Percentiles rank a stretch among this genome's conserved stretches.
Conservation (phyloP, 2,888 invertebrate species). For the Mythimna pallens region DNA sequence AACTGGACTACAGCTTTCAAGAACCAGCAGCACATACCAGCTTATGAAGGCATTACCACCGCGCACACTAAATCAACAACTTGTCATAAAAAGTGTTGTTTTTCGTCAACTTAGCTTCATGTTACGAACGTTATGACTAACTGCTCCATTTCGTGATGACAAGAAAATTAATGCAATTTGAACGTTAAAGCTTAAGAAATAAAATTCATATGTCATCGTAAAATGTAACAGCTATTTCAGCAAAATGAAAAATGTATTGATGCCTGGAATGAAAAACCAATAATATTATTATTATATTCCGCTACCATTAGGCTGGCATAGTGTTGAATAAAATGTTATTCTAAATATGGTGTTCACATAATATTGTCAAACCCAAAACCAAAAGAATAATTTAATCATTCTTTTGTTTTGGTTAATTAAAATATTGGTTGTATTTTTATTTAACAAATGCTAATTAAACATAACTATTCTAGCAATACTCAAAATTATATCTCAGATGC, state of each 20-base stretch:
- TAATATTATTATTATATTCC: conserved; percentile 27
- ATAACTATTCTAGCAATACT: too few species aligned
- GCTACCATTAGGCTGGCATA: conserved; percentile 41
- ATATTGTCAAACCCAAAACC: background rate
- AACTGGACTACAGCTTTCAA: conserved; percentile 21
- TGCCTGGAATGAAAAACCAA: conserved; percentile 37
- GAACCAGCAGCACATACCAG: conserved; percentile 41
- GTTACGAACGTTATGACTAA: conserved; percentile 23
- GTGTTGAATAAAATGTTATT: conserved; percentile 21
- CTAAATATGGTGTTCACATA: background rate
- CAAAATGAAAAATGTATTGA: conserved; percentile 40
- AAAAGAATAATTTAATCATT: too few species aligned
- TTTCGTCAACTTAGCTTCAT: conserved; percentile 37
- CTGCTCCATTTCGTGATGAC: conserved; percentile 1
- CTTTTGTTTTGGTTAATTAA: too few species aligned
- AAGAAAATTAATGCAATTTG: background rate
- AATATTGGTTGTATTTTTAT: too few species aligned
- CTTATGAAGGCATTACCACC: conserved; percentile 51
- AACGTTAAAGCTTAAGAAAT: background rate
- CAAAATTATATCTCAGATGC: too few species aligned
- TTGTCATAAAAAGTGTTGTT: conserved; percentile 56
- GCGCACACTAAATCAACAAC: conserved; percentile 27
- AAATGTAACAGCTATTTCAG: conserved; percentile 23
- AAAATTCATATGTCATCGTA: background rate
- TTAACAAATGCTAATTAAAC: too few species aligned